Conservation (phyloP, 2,888 invertebrate species). For the Craniophora ligustri region DNA sequence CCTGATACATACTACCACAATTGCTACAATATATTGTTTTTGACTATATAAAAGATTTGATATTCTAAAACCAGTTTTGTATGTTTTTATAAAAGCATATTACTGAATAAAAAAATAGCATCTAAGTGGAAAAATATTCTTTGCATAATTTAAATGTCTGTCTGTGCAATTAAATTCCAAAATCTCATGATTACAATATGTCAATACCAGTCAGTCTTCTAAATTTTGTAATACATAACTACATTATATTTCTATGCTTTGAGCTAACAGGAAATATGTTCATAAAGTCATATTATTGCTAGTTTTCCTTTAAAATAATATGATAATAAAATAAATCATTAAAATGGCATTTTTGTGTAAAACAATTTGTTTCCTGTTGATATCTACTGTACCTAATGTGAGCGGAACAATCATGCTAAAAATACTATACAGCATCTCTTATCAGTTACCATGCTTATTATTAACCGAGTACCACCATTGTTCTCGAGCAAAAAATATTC, state of each 20-base stretch:
- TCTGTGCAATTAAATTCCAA: too few relatives aligned
- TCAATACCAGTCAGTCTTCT: too few relatives aligned
- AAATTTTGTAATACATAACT: too few relatives aligned
- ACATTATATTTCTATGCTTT: too few relatives aligned
- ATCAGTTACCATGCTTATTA: slow-evolving; percentile 26
- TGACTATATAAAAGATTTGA: too few relatives aligned
- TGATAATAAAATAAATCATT: slow-evolving; percentile 6
- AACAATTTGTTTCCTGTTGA: slow-evolving; percentile 41
- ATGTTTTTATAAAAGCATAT: too few relatives aligned
- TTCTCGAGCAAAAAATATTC: slow-evolving; percentile 25
- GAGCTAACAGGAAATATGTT: not conserved
- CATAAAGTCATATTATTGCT: not conserved
- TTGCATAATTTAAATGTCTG: too few relatives aligned
- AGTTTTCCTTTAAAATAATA: not conserved
- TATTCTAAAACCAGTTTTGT: not conserved
- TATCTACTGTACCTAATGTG: slow-evolving; percentile 11
- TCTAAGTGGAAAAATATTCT: too few relatives aligned
- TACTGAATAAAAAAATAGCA: too few relatives aligned
- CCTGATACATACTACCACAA: too few relatives aligned
- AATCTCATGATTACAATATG: too few relatives aligned
- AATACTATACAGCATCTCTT: slow-evolving; percentile 31
- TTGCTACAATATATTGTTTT: too few relatives aligned
- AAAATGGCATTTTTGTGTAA: slow-evolving; percentile 13
- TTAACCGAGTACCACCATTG: slow-evolving; percentile 13
- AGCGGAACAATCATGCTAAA: slow-evolving; percentile 32